These are phyloP conservation scores for Drosophila koepferae DNA, from an alignment of 2,888 invertebrate species.

Conservation along the genomic window DNA sequence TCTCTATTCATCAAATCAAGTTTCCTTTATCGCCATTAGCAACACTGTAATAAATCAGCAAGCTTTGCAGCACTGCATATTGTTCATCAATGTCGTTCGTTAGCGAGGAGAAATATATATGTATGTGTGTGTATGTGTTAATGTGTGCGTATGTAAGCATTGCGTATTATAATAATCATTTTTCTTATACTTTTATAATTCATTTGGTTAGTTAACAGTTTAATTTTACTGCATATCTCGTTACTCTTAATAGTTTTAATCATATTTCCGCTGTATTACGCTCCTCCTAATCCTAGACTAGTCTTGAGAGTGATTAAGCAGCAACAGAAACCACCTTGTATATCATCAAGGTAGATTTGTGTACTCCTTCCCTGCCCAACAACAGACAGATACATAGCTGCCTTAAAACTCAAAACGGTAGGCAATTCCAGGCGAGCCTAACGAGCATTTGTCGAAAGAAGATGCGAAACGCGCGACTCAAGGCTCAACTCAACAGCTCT, in stretches of 20 bases:
- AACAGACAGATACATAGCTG: slow-evolving; percentile 27
- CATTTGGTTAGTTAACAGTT: slow-evolving; percentile 25
- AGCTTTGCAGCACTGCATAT: neutral
- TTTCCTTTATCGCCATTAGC: slow-evolving; percentile 7
- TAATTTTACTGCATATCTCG: slow-evolving; percentile 42
- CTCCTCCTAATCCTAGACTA: neutral
- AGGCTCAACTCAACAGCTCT: slow-evolving; percentile 41
- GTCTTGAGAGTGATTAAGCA: slow-evolving; percentile 53
- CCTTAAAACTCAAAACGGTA: slow-evolving; percentile 51
- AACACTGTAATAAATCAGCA: slow-evolving; percentile 8
- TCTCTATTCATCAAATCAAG: neutral
- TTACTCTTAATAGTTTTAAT: slow-evolving; percentile 51
- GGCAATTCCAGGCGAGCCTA: slow-evolving; percentile 53
- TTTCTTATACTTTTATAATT: slow-evolving; percentile 10
- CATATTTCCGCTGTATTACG: slow-evolving; percentile 18
- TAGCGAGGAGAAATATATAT: neutral
- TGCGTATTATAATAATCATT: neutral
- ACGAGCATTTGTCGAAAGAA: slow-evolving; percentile 70
- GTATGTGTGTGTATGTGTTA: neutral
- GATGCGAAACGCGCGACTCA: slow-evolving; percentile 39
- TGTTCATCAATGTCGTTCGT: slow-evolving; percentile 5
- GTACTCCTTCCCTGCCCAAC: neutral
- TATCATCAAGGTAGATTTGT: slow-evolving; percentile 47
- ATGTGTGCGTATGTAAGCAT: neutral
- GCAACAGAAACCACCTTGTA: slow-evolving; percentile 17